Base-by-base conservation (phyloP, 2,888 invertebrate species). In the Cecidostiba fungosa region DNA sequence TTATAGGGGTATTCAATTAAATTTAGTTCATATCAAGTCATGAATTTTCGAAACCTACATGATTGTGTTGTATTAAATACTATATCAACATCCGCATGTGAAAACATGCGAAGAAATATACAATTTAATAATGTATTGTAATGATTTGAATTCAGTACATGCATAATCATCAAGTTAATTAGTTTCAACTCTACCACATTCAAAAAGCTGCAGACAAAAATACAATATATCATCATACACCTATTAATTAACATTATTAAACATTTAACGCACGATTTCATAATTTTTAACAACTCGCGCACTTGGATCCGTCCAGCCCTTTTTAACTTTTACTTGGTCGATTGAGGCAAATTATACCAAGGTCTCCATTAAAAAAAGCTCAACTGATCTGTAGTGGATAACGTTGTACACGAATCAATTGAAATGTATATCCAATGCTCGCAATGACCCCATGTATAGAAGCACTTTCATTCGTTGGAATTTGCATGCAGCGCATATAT, bases 381-480 rank as follows among this genome's bases (percentile, higher is more conserved):
- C 43, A 10, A 43, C 43, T 43, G 43, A 43, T 43, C 43, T 43
- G 12, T 43, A 12, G 43, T 43, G 43, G 12, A 43, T 43, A 43
- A 12, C 39, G 39, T 10, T 12, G 10, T 54, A 54, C 23, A 54
- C n/a, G 39, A 39, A 39, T 39, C 43, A 59, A 8, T 19, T 59
- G n/a, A 8, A 59, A n/a, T 2, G 54, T 50, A 50, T 50, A 50
- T 50, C 16, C 50, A 43, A 19, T 50, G 19, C n/a, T n/a, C 4
- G 19, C 50, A 50, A 54, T 19, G 54, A 54, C 3, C 4, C 54
- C 54, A 54, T n/a, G n/a, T 54, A 54, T 54, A 54, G n/a, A 19
- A 54, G 54, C 54, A 59, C 54, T 59, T 59, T 59, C 54, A 8
- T 59, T 23, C n/a, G 54, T 59, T 59, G 54, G 23, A 59, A 59